These are phyloP conservation scores for Verasper variegatus DNA, from an alignment of 2,113 vertebrate genomes.

Conservation along the genomic window DNA sequence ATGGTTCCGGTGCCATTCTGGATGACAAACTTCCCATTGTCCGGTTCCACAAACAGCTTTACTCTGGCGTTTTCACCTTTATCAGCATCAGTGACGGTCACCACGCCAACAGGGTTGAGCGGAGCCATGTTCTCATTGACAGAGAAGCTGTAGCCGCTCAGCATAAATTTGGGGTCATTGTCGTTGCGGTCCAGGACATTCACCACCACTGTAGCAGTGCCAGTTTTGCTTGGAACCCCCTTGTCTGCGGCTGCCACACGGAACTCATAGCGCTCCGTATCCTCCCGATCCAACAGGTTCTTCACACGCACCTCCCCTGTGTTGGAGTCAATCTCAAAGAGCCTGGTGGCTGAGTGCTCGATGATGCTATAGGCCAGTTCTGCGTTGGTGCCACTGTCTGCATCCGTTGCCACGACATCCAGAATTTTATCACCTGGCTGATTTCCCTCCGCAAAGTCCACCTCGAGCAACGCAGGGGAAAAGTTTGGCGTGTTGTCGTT, in stretches of 20 bases:
- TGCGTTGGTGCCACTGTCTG: constrained; percentile 93
- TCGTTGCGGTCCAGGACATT: constrained; percentile 95
- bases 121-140: constrained; percentile 96
- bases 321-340: constrained; percentile 89
- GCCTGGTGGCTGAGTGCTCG: constrained; percentile 80
- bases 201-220: constrained; percentile 91
- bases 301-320: constrained; percentile 90
- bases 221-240: constrained; percentile 91
- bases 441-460: constrained; percentile 92
- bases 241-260: constrained; percentile 92
- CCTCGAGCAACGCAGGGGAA: constrained; percentile 88
- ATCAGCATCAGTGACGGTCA: constrained; percentile 93
- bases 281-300: constrained; percentile 91
- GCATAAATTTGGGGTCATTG: constrained; percentile 97
- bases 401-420: constrained; percentile 88
- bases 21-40: constrained; percentile 95
- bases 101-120: constrained; percentile 94
- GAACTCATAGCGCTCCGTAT: constrained; percentile 89
- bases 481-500: constrained; percentile 94
- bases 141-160: constrained; percentile 96
- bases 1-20: constrained; percentile 97
- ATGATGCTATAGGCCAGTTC: constrained; percentile 91
- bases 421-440: constrained; percentile 89
- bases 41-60: constrained; percentile 91
- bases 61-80: constrained; percentile 92